Conservation (phyloP, 2,797 vertebrate species). For the Sebastolobus alascanus region DNA sequence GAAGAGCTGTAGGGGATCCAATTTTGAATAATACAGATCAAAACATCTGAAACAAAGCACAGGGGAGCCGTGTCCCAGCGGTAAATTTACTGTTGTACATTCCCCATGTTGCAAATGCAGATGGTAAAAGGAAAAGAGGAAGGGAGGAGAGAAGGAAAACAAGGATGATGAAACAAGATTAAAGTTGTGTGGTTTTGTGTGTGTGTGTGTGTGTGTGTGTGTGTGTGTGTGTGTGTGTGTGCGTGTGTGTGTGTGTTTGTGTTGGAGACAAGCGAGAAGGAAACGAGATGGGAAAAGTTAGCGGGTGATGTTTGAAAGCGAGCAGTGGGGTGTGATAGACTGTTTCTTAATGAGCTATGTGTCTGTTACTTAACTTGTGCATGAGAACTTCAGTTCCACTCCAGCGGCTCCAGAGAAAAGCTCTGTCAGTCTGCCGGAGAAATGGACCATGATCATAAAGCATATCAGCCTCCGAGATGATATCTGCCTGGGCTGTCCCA, state of each 20-base stretch:
- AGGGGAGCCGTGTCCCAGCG: constrained; percentile 38
- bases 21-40: constrained; percentile 65
- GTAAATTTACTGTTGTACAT: constrained; percentile 39
- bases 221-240: background rate
- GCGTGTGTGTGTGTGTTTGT: constrained; percentile 5
- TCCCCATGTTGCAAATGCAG: constrained; percentile 25
- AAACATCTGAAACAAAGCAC: constrained; percentile 58
- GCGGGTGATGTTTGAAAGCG: constrained; percentile 54
- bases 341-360: constrained; percentile 65
- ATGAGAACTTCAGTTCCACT: constrained; percentile 63
- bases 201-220: constrained; percentile 3
- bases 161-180: constrained; percentile 56
- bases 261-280: constrained; percentile 16
- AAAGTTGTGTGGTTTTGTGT: constrained; percentile 12
- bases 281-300: constrained; percentile 21
- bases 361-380: constrained; percentile 59
- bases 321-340: constrained; percentile 62
- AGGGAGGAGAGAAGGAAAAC: constrained; percentile 3
- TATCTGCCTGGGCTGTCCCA: constrained; percentile 47
- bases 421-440: constrained; percentile 42
- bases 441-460: constrained; percentile 43
- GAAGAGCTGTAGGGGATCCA: constrained; percentile 34
- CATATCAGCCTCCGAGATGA: constrained; percentile 57
- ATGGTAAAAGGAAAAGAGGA: constrained; percentile 36
- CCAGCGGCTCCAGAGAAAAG: constrained; percentile 49